Evolutionary conservation across 2,888 invertebrate genomes (phyloP).

Genomic region (Aleiodes alternator): DNA sequence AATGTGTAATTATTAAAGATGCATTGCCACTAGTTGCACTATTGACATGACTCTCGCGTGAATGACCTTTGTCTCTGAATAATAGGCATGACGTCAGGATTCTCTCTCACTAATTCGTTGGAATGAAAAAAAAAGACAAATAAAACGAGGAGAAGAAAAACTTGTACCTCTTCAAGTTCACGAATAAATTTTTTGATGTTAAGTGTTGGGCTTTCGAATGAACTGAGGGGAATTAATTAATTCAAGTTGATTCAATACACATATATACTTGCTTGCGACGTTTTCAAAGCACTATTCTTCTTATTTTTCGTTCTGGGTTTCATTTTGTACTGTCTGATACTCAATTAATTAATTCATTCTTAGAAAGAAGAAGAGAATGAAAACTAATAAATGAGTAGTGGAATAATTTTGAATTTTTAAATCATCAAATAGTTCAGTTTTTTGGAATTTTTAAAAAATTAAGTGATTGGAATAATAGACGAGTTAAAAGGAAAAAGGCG

Average conservation of each 20-base stretch:
- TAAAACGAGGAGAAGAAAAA: neutral
- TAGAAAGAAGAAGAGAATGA: neutral
- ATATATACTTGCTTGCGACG: neutral
- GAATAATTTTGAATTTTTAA: neutral
- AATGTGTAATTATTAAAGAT: neutral
- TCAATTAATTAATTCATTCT: neutral
- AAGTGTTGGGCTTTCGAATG: no score
- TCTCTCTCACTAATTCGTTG: neutral
- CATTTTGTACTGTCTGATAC: neutral
- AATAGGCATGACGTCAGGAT: constrained; percentile 18
- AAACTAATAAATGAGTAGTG: neutral
- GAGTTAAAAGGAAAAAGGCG: no score
- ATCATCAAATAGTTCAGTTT: no score
- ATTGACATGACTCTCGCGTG: constrained; percentile 15
- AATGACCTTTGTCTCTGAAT: constrained; percentile 20
- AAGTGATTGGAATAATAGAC: no score
- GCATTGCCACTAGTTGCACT: neutral
- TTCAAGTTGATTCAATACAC: constrained; percentile 4
- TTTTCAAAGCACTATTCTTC: neutral
- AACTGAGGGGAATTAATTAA: constrained; percentile 1
- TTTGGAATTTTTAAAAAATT: no score
- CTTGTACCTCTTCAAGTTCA: constrained; percentile 14
- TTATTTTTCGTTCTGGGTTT: no score
- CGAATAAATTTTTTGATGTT: neutral
- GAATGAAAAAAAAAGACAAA: neutral